Evolutionary conservation across 1,140 invertebrate genomes (phyloP).

Genomic region (Leucophenga varia): DNA sequence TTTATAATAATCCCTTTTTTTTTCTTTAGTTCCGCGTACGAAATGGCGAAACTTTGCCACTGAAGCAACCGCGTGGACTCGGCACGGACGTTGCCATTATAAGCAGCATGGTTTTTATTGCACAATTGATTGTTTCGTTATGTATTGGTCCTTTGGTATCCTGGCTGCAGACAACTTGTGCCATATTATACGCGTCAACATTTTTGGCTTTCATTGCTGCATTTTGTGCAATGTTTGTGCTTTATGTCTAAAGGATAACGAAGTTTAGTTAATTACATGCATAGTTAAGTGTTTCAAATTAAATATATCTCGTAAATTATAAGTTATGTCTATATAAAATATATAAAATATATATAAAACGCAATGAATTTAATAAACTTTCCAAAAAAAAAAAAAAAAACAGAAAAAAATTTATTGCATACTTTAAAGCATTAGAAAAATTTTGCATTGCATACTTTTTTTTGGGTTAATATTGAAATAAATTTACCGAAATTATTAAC

Average conservation of each 20-base stretch:
- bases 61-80: constrained; percentile 65
- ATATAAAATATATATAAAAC: too few relatives aligned
- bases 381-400: too few relatives aligned
- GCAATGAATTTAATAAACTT: too few relatives aligned
- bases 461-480: too few relatives aligned
- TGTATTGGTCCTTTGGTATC: constrained; percentile 71
- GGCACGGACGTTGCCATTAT: constrained; percentile 82
- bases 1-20: constrained; percentile 1
- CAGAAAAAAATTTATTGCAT: too few relatives aligned
- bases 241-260: constrained; percentile 69
- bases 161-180: constrained; percentile 68
- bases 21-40: constrained; percentile 59
- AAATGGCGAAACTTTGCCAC: constrained; percentile 56
- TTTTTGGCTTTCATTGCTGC: constrained; percentile 72
- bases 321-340: too few relatives aligned
- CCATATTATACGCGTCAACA: constrained; percentile 69
- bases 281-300: too few relatives aligned
- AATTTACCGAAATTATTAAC: too few relatives aligned
- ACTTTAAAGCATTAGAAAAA: too few relatives aligned
- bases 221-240: constrained; percentile 69
- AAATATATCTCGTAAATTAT: too few relatives aligned
- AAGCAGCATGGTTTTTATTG: constrained; percentile 80
- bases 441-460: too few relatives aligned
- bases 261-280: too few relatives aligned
- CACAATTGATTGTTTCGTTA: constrained; percentile 75